These are phyloP conservation scores for Panulirus ornatus DNA, from an alignment of 1,140 invertebrate species.

Conservation along the genomic window DNA sequence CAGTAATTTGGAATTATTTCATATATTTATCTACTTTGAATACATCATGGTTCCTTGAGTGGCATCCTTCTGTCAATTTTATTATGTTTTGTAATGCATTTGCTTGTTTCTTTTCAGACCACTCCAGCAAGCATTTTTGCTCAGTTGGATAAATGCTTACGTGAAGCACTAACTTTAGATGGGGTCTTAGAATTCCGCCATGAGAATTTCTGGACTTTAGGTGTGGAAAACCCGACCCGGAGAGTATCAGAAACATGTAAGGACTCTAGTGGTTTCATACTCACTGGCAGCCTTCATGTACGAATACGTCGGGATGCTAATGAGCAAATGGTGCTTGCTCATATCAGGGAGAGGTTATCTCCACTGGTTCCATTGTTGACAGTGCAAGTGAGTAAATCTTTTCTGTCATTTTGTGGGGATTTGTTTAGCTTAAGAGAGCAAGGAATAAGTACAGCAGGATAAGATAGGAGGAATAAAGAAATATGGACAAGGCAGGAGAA, in stretches of 20 bases:
- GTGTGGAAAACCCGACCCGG: slow-evolving; percentile 23
- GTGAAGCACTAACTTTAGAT: slow-evolving; percentile 84
- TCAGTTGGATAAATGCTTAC: slow-evolving; percentile 82
- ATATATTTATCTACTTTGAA: too few species aligned
- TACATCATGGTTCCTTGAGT: too few species aligned
- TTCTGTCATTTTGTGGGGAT: not conserved
- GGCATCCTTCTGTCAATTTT: too few species aligned
- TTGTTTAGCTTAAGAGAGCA: too few species aligned
- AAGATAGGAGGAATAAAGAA: too few species aligned
- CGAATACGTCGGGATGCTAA: slow-evolving; percentile 84
- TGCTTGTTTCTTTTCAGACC: slow-evolving; percentile 79
- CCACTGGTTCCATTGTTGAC: slow-evolving; percentile 81
- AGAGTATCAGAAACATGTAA: not conserved
- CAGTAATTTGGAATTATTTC: too few species aligned
- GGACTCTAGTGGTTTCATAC: slow-evolving; percentile 74
- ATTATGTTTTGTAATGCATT: not conserved
- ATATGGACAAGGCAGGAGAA: too few species aligned
- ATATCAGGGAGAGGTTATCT: slow-evolving; percentile 82
- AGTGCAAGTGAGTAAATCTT: slow-evolving; percentile 79
- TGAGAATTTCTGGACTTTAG: slow-evolving; percentile 85
- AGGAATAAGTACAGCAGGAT: too few species aligned
- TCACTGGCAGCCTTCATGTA: slow-evolving; percentile 83
- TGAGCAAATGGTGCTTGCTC: slow-evolving; percentile 83
- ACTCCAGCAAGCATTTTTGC: slow-evolving; percentile 82
- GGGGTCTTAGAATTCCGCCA: slow-evolving; percentile 85